Percentiles rank a stretch among this genome's conserved stretches.
phyloP scores from a whole-genome alignment of 2,888 invertebrate species.

The Noctua comes region DNA sequence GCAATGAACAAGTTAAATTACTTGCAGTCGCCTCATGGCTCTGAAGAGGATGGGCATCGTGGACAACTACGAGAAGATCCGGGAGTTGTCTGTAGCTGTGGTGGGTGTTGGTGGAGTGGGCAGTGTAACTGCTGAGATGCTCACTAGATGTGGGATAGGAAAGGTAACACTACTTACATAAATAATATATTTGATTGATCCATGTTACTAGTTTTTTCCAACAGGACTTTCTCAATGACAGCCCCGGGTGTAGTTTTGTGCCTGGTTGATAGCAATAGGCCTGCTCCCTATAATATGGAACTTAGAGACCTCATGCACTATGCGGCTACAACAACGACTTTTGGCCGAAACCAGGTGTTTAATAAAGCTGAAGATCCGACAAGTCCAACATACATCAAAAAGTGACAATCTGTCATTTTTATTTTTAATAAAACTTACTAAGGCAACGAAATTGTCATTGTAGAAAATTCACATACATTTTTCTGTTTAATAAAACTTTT shows the following conservation, averaged over 20 bases:
- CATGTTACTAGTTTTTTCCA: background rate
- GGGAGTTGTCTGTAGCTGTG: constrained; percentile 96
- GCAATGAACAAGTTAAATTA: constrained; percentile 2
- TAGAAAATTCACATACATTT: no score
- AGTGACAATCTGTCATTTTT: no score
- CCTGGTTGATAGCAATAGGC: background rate
- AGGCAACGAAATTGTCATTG: no score
- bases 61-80: constrained; percentile 98
- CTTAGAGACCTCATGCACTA: background rate
- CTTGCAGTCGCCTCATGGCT: constrained; percentile 98
- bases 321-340: background rate
- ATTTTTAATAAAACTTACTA: no score
- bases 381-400: no score
- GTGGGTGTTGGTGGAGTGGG: constrained; percentile 99
- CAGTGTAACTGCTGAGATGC: constrained; percentile 99
- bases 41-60: constrained; percentile 99
- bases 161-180: constrained; percentile 90
- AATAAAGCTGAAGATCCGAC: no score
- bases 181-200: background rate
- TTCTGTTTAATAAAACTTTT: no score
- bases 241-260: background rate
- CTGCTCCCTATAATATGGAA: background rate
- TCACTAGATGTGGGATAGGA: constrained; percentile 99
- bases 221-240: background rate
- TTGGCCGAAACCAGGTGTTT: background rate